Conservation (phyloP, 1,140 invertebrate species). For the Andrena cerasifolii region DNA sequence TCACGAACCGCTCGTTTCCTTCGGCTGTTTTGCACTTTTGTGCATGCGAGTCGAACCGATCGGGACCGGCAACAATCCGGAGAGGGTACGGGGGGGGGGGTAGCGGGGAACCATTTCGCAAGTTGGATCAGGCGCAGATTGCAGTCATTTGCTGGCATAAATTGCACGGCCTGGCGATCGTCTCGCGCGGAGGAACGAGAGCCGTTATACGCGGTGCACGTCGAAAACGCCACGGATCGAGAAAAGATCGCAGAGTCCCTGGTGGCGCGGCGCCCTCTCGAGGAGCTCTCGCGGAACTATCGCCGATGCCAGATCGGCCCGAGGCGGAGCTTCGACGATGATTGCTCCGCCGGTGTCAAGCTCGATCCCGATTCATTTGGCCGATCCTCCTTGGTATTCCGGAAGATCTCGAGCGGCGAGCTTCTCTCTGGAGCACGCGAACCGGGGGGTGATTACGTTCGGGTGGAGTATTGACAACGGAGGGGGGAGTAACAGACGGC, state of each 20-base stretch:
- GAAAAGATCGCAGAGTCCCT: slow-evolving; percentile 47
- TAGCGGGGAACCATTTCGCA: slow-evolving; percentile 51
- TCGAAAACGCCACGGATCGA: slow-evolving; percentile 56
- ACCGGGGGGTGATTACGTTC: slow-evolving; percentile 7
- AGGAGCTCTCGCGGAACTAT: neutral
- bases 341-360: slow-evolving; percentile 20
- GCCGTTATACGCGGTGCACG: slow-evolving; percentile 37
- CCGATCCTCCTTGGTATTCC: neutral
- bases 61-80: neutral
- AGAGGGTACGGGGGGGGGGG: neutral
- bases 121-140: slow-evolving; percentile 67
- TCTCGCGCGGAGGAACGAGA: slow-evolving; percentile 57
- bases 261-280: neutral
- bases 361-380: neutral
- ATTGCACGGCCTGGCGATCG: slow-evolving; percentile 64
- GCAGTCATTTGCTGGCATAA: slow-evolving; percentile 68
- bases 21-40: slow-evolving; percentile 69
- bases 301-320: neutral
- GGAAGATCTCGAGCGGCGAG: neutral
- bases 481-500: too few relatives aligned
- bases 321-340: neutral
- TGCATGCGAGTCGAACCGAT: slow-evolving; percentile 58
- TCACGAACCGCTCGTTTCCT: slow-evolving; percentile 69
- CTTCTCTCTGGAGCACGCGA: neutral
- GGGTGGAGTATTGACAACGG: too few relatives aligned